phyloP scores from a whole-genome alignment of 2,113 vertebrate species.

The Xyrauchen texanus region DNA sequence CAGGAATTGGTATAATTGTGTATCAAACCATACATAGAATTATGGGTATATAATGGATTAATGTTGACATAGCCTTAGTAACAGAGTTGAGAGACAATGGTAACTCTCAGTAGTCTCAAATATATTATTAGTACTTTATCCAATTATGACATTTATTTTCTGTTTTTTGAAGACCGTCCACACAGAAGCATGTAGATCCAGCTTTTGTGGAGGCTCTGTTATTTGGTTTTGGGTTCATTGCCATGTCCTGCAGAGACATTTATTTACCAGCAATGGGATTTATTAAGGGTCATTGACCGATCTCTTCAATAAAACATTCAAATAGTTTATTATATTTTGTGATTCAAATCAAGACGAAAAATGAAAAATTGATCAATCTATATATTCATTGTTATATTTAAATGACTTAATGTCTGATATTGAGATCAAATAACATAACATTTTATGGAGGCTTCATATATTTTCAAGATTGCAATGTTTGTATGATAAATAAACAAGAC shows the following conservation, averaged over 20 bases:
- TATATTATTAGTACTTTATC: too few relatives aligned
- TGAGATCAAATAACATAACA: not conserved
- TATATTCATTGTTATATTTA: not conserved
- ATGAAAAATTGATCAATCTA: not conserved
- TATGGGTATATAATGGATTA: too few relatives aligned
- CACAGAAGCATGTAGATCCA: not conserved
- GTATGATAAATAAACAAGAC: not conserved
- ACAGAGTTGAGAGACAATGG: too few relatives aligned
- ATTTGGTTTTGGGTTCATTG: slow-evolving; percentile 65
- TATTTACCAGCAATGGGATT: not conserved
- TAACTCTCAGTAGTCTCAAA: too few relatives aligned
- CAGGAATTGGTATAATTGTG: too few relatives aligned
- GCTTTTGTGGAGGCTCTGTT: slow-evolving; percentile 40
- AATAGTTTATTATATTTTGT: slow-evolving; percentile 3
- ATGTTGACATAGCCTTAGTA: too few relatives aligned
- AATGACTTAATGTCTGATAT: not conserved
- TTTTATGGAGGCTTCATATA: not conserved
- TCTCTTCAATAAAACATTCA: not conserved
- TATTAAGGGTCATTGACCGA: not conserved
- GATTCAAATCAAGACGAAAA: not conserved
- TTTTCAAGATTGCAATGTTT: too few relatives aligned
- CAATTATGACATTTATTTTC: too few relatives aligned
- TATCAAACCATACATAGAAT: too few relatives aligned
- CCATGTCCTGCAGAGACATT: slow-evolving; percentile 65
- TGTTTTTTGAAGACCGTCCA: not conserved